These are phyloP conservation scores for Perca flavescens DNA, from an alignment of 2,113 vertebrate genomes.

Conservation along the genomic window DNA sequence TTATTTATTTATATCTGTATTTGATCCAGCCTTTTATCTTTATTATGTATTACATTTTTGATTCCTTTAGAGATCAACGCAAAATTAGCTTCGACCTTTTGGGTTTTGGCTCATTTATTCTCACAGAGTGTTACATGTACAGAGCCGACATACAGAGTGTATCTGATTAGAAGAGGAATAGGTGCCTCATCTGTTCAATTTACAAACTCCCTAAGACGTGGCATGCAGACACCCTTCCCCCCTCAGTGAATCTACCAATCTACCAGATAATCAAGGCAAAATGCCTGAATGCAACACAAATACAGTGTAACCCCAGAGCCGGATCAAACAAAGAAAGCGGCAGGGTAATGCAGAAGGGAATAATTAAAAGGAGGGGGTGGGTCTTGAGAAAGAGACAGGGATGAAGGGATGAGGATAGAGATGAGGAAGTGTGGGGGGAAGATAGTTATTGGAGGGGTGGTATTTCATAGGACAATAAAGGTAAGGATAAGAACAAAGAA, in stretches of 20 bases:
- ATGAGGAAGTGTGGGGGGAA: neutral
- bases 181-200: neutral
- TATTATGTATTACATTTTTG: neutral
- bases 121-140: neutral
- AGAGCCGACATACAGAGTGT: neutral
- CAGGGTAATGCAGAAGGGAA: slow-evolving; percentile 13
- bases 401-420: slow-evolving; percentile 13
- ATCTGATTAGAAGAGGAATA: neutral
- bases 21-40: neutral
- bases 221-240: neutral
- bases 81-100: neutral
- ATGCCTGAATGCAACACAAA: slow-evolving; percentile 30
- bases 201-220: neutral
- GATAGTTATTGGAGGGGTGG: slow-evolving; percentile 14
- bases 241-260: slow-evolving; percentile 32
- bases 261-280: slow-evolving; percentile 49
- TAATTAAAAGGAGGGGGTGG: slow-evolving; percentile 10
- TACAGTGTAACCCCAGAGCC: slow-evolving; percentile 8
- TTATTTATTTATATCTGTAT: neutral
- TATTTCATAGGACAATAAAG: slow-evolving; percentile 18
- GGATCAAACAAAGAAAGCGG: slow-evolving; percentile 32
- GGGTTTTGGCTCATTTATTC: neutral
- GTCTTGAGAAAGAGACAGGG: neutral
- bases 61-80: neutral
- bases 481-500: slow-evolving; percentile 49